Conservation (phyloP, 2,797 vertebrate genomes). For the Anabacerthia variegaticeps region DNA sequence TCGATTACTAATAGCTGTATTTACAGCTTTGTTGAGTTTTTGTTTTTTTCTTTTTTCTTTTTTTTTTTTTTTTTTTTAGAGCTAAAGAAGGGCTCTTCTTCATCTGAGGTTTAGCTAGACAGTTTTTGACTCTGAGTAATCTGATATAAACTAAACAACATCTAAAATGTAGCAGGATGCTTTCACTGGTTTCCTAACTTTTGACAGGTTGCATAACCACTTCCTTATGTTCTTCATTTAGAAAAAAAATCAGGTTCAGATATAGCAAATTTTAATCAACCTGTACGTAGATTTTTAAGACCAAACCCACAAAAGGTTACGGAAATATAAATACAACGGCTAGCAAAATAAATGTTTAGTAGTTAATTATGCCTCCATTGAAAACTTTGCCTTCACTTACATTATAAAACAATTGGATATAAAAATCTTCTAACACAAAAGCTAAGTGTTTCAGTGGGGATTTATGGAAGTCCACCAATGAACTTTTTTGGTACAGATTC, state of each 20-base stretch:
- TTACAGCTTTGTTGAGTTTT: not conserved
- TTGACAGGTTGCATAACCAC: not conserved
- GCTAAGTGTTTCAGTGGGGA: not conserved
- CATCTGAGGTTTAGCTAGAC: too few species aligned
- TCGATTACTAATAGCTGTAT: not conserved
- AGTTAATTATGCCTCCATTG: not conserved
- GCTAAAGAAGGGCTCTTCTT: too few species aligned
- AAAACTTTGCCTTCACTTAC: not conserved
- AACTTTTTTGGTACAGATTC: not conserved
- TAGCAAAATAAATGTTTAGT: not conserved
- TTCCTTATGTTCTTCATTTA: not conserved
- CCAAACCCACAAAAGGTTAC: not conserved
- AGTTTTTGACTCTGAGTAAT: not conserved
- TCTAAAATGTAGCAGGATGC: not conserved
- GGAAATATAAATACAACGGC: not conserved
- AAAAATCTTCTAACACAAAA: not conserved
- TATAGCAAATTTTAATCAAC: not conserved
- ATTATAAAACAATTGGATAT: not conserved
- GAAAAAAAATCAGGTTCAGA: not conserved
- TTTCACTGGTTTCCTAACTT: not conserved
- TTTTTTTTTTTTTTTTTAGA: too few species aligned
- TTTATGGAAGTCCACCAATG: not conserved
- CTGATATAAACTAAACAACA: not conserved
- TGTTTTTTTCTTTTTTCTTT: too few species aligned
- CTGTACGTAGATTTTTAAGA: not conserved